Evolutionary conservation across 2,888 invertebrate genomes (phyloP), one percentile per base, ranked within the genome.

Genomic region (Synanthedon tipuliformis): DNA sequence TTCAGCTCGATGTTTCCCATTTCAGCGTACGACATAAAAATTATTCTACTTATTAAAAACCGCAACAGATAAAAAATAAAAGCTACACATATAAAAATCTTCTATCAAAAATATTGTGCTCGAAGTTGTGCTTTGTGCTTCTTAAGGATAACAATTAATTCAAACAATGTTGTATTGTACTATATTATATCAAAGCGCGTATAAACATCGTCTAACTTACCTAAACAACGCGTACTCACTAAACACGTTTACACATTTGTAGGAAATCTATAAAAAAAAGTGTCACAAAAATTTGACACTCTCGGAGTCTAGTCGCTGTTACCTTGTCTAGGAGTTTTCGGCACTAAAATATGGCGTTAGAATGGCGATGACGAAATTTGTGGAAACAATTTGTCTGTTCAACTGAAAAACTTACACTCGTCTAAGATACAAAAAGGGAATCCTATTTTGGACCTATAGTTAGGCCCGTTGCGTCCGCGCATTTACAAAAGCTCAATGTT

Each of bases 231-330:
- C 34, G 10, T 34, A 34, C 34, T 34, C 34, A 8, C 34, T 34
- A 34, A 34, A 34, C 34, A 34, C 10, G 34, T 34, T 23, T 13
- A 45, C 45, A 45, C 15, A 13, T 3, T 45, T 13, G 15, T 45
- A 45, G 45, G 45, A 45, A 45, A 45, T 45, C 12, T 45, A 13
- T 45, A 57, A 58, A 59, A 61, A 71, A 73, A 69, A 55, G 72
- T 71, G 71, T 72, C 73, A 55, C 55, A 73, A 73, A 74, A 75
- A 73, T 79, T 80, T 80, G 79, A 79, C 79, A 80, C 78, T 69
- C 70, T 64, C 63, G 68, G 70, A 65, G n/a, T 15, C 45, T 45
- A 45, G 45, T 45, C 40, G 53, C 54, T 53, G 56, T 54, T 51
- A 48, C 10, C 48, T 16, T 12, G 51, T 41, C 41, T 16, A 41